Percentiles rank a stretch among this genome's conserved stretches.
These are phyloP conservation scores for Zootermopsis nevadensis DNA, from an alignment of 2,888 invertebrate genomes.

Conservation along the genomic window DNA sequence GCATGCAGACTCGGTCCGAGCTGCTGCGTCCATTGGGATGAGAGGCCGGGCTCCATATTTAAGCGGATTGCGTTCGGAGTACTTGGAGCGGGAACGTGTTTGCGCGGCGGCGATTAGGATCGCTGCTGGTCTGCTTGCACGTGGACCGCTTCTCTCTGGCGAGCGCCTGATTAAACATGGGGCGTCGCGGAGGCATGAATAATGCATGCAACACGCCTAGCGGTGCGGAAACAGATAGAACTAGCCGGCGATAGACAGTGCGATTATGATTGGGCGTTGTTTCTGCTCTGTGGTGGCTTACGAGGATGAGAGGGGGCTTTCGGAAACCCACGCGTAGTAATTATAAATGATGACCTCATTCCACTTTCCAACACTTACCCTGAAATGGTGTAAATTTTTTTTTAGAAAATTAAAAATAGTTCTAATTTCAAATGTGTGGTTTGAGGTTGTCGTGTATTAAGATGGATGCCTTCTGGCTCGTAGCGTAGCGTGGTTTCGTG, in stretches of 20 bases:
- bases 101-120: conserved; percentile 36
- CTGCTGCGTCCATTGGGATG: background rate
- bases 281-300: conserved; percentile 28
- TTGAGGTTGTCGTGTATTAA: too few species aligned
- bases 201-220: conserved; percentile 29
- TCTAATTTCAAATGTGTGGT: background rate
- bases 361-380: background rate
- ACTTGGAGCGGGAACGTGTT: conserved; percentile 34
- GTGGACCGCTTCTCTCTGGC: conserved; percentile 7
- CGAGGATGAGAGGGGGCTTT: background rate
- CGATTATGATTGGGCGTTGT: conserved; percentile 39
- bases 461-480: too few species aligned
- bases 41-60: conserved; percentile 10
- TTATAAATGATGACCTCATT: background rate
- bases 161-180: conserved; percentile 39
- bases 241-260: background rate
- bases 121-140: conserved; percentile 4
- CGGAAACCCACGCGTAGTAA: background rate
- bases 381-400: background rate
- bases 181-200: conserved; percentile 33
- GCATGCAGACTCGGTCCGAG: conserved; percentile 15
- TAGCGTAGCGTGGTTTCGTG: too few species aligned
- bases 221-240: conserved; percentile 41
- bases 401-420: background rate
- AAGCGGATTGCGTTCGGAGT: conserved; percentile 36